phyloP scores from a whole-genome alignment of 92 coral and sea anemone genomes.

The Chrysogorgia sp. region DNA sequence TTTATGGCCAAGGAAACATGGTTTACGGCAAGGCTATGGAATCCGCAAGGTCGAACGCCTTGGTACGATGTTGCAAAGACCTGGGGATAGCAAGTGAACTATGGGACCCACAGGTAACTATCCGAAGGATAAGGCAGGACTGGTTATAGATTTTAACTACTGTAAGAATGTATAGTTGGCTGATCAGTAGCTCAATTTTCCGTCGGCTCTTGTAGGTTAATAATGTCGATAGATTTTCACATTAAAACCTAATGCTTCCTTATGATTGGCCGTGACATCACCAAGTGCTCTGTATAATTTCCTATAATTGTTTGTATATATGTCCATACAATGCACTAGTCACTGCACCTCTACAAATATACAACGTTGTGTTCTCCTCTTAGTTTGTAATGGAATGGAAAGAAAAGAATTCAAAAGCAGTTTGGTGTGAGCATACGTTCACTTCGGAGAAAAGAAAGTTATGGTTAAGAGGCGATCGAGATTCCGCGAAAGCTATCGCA shows the following conservation, averaged over 20 bases:
- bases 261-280: no score
- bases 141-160: no score
- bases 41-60: constrained; percentile 95
- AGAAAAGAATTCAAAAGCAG: constrained; percentile 70
- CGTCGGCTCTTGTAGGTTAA: no score
- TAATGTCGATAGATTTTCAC: no score
- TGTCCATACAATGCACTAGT: no score
- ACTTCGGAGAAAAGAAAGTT: constrained; percentile 86
- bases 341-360: no score
- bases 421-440: constrained; percentile 92
- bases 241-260: no score
- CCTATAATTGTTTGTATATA: no score
- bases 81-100: constrained; percentile 98
- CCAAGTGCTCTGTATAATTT: no score
- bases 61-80: constrained; percentile 98
- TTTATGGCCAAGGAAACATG: constrained; percentile 85
- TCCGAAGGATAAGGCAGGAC: neutral
- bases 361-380: no score
- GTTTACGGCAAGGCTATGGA: constrained; percentile 99
- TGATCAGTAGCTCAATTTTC: no score
- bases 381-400: constrained; percentile 95
- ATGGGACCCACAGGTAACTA: constrained; percentile 97
- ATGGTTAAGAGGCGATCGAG: constrained; percentile 89
- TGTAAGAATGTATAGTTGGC: no score
- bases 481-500: constrained; percentile 78